Percentiles rank a stretch among this genome's conserved stretches.
These are phyloP conservation scores for Anguilla marmorata DNA, from an alignment of 2,797 vertebrate genomes.

Conservation along the genomic window DNA sequence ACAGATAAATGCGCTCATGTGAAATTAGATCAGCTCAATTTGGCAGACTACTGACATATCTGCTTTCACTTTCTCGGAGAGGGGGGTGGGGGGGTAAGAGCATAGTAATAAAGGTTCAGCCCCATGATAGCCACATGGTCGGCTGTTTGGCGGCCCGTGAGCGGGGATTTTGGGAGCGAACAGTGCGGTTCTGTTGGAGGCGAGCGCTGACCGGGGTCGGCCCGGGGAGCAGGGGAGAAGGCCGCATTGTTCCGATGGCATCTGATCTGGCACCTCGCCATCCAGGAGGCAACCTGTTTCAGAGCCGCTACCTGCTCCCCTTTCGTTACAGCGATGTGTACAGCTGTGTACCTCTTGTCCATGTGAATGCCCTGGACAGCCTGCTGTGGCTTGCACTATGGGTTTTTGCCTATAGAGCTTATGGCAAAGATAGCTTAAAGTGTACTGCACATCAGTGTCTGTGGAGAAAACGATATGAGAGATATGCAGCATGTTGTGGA, in stretches of 20 bases:
- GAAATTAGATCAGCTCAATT: background rate
- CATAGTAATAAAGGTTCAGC: background rate
- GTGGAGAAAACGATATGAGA: background rate
- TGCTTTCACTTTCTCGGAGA: background rate
- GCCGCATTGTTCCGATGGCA: conserved; percentile 29
- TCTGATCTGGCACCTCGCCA: conserved; percentile 14
- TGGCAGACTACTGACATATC: background rate
- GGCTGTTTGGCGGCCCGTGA: background rate
- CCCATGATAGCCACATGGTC: conserved; percentile 4
- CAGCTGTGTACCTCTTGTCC: background rate
- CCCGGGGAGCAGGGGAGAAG: background rate
- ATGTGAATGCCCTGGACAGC: background rate
- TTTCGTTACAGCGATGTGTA: background rate
- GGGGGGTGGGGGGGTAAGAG: background rate
- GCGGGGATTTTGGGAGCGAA: background rate
- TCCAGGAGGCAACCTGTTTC: background rate
- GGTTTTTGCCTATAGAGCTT: background rate
- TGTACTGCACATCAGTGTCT: background rate
- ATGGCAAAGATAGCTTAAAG: background rate
- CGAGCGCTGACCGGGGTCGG: background rate
- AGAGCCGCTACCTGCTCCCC: conserved; percentile 8
- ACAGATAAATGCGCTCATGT: background rate
- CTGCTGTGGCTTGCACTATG: background rate
- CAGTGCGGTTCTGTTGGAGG: background rate
- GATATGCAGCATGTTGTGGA: background rate